Percentiles rank a stretch among this genome's conserved stretches.
Conservation (phyloP, 2,888 invertebrate genomes). For the Hirtodrosophila cameraria region DNA sequence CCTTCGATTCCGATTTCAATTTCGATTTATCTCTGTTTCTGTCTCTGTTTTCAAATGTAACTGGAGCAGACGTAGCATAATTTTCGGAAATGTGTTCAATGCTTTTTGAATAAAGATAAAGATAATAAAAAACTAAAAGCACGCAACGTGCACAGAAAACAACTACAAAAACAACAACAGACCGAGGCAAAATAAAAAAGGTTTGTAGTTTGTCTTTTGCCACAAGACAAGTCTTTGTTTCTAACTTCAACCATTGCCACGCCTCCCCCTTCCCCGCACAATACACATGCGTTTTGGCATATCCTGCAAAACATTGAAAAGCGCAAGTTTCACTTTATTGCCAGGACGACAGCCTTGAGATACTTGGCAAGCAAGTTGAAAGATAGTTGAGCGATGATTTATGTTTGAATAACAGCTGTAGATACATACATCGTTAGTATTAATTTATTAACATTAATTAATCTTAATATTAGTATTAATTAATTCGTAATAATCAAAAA, state of each 20-base stretch:
- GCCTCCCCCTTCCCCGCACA: slow-evolving; percentile 21
- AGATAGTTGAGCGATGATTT: no score
- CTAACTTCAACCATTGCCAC: slow-evolving; percentile 13
- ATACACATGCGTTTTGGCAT: neutral
- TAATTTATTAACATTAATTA: no score
- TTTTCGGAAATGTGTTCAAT: slow-evolving; percentile 36
- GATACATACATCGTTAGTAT: no score
- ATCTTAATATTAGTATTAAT: no score
- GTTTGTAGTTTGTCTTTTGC: slow-evolving; percentile 26
- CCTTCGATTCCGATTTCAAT: slow-evolving; percentile 38
- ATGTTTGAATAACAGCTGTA: no score
- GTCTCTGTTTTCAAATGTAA: slow-evolving; percentile 40
- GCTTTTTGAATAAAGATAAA: slow-evolving; percentile 48
- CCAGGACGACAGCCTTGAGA: no score
- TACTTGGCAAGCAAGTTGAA: no score
- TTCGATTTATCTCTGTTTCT: no score
- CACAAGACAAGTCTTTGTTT: slow-evolving; percentile 21
- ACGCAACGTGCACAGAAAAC: slow-evolving; percentile 18
- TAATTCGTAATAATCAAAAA: no score
- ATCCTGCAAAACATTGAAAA: no score
- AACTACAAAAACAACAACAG: slow-evolving; percentile 16
- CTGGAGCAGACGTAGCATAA: slow-evolving; percentile 63
- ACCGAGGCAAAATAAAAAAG: slow-evolving; percentile 21
- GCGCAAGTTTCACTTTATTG: no score
- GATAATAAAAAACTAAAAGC: slow-evolving; percentile 3